Percentiles rank a stretch among this genome's conserved stretches.
These are phyloP conservation scores for Hestina assimilis DNA, from an alignment of 1,140 invertebrate species.

Conservation along the genomic window DNA sequence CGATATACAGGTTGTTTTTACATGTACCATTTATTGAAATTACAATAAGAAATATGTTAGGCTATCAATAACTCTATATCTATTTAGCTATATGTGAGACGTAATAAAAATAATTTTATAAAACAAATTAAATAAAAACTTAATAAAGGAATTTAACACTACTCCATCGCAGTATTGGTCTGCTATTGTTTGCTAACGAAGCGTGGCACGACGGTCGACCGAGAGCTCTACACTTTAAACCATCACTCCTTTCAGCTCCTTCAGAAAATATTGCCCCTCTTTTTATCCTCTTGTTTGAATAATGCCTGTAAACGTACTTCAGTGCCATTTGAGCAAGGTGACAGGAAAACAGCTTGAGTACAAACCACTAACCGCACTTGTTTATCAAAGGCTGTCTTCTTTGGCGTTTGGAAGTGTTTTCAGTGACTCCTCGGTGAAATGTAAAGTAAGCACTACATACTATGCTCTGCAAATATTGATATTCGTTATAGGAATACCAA, in stretches of 20 bases:
- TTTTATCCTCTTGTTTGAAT: constrained; percentile 77
- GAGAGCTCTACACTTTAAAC: constrained; percentile 75
- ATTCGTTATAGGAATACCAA: constrained; percentile 1
- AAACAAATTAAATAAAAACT: no score
- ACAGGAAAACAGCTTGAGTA: constrained; percentile 68
- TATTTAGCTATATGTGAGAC: no score
- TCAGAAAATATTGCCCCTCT: constrained; percentile 74
- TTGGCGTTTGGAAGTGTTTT: constrained; percentile 66
- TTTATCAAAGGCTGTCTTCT: constrained; percentile 69
- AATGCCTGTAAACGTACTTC: constrained; percentile 73
- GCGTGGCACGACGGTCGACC: constrained; percentile 54
- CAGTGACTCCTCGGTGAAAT: constrained; percentile 58
- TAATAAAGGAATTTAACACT: constrained; percentile 5
- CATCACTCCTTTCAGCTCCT: constrained; percentile 68
- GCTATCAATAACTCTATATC: no score
- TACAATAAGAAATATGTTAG: no score
- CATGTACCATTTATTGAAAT: no score
- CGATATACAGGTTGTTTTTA: no score
- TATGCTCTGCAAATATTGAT: constrained; percentile 38
- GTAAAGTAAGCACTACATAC: constrained; percentile 66
- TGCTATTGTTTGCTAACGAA: constrained; percentile 75
- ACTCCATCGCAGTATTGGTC: constrained; percentile 43
- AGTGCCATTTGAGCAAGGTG: constrained; percentile 70
- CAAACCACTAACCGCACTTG: constrained; percentile 69
- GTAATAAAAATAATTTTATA: no score